A percentile compares a stretch with the other conserved stretches of the same genome.
Evolutionary conservation across 2,888 invertebrate genomes (phyloP).

Genomic region (Agapetus fuscipes): DNA sequence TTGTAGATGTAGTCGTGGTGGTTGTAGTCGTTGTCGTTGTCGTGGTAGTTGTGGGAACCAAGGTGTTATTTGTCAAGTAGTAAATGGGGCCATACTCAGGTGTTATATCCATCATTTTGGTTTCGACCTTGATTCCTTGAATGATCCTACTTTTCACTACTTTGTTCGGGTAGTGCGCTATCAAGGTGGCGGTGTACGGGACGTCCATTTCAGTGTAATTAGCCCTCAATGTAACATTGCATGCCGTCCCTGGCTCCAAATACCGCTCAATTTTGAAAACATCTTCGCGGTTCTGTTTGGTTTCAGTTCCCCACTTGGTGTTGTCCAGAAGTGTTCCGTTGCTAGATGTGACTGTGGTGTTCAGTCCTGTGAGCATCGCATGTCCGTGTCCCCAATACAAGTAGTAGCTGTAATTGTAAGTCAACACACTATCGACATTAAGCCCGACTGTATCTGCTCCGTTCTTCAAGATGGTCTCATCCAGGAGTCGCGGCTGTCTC

Average conservation of each 20-base stretch:
- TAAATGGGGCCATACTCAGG: slow-evolving; percentile 69
- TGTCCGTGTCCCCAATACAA: slow-evolving; percentile 73
- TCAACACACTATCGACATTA: slow-evolving; percentile 62
- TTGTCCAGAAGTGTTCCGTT: slow-evolving; percentile 49
- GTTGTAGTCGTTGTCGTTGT: slow-evolving; percentile 54
- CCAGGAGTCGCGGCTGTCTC: slow-evolving; percentile 44
- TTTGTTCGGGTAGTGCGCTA: slow-evolving; percentile 58
- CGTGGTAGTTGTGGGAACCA: slow-evolving; percentile 67
- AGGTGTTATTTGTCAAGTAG: slow-evolving; percentile 61
- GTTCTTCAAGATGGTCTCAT: slow-evolving; percentile 43
- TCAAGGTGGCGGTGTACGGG: slow-evolving; percentile 62
- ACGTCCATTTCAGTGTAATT: slow-evolving; percentile 64
- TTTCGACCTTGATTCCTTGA: slow-evolving; percentile 54
- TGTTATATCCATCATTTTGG: slow-evolving; percentile 56
- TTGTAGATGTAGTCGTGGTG: slow-evolving; percentile 44
- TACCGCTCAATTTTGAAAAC: slow-evolving; percentile 51
- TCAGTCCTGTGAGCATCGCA: slow-evolving; percentile 61
- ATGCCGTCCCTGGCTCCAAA: slow-evolving; percentile 68
- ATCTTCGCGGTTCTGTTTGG: slow-evolving; percentile 46
- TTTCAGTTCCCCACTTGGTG: slow-evolving; percentile 61
- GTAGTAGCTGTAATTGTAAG: slow-evolving; percentile 58
- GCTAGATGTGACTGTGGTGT: slow-evolving; percentile 50
- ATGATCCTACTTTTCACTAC: slow-evolving; percentile 48
- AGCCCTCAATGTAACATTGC: slow-evolving; percentile 70
- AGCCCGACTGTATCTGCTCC: slow-evolving; percentile 43